phyloP scores from a whole-genome alignment of 2,888 invertebrate species.

The Copidosoma aretas region DNA sequence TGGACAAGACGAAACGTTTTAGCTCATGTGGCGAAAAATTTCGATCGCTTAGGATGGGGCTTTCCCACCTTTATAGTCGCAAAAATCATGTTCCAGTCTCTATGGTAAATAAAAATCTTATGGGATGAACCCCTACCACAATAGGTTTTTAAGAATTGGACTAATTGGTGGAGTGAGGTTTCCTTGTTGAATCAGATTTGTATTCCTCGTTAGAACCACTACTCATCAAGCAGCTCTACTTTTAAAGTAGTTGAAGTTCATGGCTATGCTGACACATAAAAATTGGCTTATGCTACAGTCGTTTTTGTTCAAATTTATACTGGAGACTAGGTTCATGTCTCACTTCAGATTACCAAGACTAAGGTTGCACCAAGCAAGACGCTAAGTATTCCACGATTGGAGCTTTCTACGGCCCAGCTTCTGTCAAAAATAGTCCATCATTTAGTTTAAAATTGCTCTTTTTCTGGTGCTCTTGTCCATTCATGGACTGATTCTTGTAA shows the following conservation, averaged over 20 bases:
- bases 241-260: neutral
- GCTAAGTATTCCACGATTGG: neutral
- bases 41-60: too few species aligned
- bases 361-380: constrained; percentile 1
- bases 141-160: neutral
- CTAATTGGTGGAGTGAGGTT: neutral
- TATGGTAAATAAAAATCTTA: neutral
- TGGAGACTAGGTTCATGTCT: neutral
- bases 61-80: too few species aligned
- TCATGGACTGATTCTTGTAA: neutral
- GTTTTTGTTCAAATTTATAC: neutral
- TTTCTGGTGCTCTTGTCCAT: neutral
- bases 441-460: neutral
- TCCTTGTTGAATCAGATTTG: neutral
- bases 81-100: too few species aligned
- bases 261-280: neutral
- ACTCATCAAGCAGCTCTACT: neutral
- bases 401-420: too few species aligned
- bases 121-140: constrained; percentile 1
- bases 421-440: too few species aligned
- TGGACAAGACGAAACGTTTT: too few species aligned
- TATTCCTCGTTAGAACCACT: neutral
- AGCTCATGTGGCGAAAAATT: too few species aligned
- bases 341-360: neutral
- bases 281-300: neutral